phyloP scores from a whole-genome alignment of 2,113 vertebrate genomes.

The Colossoma macropomum region DNA sequence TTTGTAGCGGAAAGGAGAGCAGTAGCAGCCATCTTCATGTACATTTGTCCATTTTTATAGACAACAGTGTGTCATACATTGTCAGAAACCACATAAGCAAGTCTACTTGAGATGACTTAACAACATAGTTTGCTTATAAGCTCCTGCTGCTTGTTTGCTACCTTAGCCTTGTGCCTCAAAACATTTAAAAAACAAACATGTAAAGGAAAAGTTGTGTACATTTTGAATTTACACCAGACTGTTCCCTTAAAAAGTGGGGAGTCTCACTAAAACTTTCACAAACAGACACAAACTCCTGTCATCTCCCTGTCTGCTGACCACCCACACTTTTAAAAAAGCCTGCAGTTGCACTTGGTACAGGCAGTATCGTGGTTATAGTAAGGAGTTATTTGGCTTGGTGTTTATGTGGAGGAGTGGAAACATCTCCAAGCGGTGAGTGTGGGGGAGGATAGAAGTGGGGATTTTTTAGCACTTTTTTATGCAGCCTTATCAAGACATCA shows the following conservation, averaged over 20 bases:
- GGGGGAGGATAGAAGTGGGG: slow-evolving; percentile 14
- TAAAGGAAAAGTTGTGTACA: no score
- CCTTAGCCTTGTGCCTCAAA: no score
- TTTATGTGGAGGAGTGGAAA: slow-evolving; percentile 1
- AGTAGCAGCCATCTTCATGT: no score
- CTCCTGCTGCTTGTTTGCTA: no score
- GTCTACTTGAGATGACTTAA: no score
- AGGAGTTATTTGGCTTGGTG: slow-evolving; percentile 14
- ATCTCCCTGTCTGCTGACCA: background rate
- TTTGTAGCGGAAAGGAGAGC: no score
- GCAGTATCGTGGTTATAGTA: background rate
- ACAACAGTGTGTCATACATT: no score
- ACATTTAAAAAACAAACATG: no score
- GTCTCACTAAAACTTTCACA: background rate
- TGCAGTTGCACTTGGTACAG: background rate
- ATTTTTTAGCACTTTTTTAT: slow-evolving; percentile 50
- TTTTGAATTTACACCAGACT: no score
- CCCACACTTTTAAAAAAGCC: background rate
- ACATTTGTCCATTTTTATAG: no score
- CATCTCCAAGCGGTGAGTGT: slow-evolving; percentile 13
- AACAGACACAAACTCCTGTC: background rate
- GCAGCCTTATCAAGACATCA: slow-evolving; percentile 3
- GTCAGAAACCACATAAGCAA: no score
- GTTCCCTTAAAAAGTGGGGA: background rate
- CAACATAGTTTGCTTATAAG: no score